Percentiles rank a stretch among this genome's conserved stretches.
Conservation (phyloP, 2,888 invertebrate genomes). For the Pheosia gnoma region DNA sequence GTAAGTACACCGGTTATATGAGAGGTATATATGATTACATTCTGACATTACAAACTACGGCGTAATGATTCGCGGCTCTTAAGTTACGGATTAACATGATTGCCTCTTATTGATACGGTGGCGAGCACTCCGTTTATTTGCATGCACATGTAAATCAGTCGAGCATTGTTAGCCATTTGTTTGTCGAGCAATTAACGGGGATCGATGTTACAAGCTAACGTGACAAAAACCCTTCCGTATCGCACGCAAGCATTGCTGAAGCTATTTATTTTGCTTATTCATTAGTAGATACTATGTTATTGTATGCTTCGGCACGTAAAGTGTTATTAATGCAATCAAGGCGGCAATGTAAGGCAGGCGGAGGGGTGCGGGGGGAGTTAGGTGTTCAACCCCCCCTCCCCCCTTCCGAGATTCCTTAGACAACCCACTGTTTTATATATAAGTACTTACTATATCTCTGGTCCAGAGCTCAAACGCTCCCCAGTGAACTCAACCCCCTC, state of each 20-base stretch:
- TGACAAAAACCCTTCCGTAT: slow-evolving; percentile 22
- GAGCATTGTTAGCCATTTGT: slow-evolving; percentile 19
- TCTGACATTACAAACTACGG: slow-evolving; percentile 14
- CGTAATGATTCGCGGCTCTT: slow-evolving; percentile 15
- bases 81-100: slow-evolving; percentile 13
- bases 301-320: slow-evolving; percentile 14
- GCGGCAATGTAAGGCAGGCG: too few species aligned
- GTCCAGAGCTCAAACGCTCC: too few species aligned
- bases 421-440: too few species aligned
- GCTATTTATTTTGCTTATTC: slow-evolving; percentile 12
- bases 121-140: slow-evolving; percentile 18
- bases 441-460: too few species aligned
- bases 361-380: too few species aligned
- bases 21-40: background rate
- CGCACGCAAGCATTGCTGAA: slow-evolving; percentile 5
- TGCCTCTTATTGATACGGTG: slow-evolving; percentile 10
- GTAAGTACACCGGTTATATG: background rate
- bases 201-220: slow-evolving; percentile 18
- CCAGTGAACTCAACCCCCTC: too few species aligned
- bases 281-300: slow-evolving; percentile 14
- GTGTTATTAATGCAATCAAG: background rate
- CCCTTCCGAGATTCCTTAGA: too few species aligned
- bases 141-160: slow-evolving; percentile 23
- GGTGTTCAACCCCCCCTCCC: too few species aligned
- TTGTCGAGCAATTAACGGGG: slow-evolving; percentile 23